phyloP scores from a whole-genome alignment of 2,113 vertebrate species.

The Cisticola juncidis region DNA sequence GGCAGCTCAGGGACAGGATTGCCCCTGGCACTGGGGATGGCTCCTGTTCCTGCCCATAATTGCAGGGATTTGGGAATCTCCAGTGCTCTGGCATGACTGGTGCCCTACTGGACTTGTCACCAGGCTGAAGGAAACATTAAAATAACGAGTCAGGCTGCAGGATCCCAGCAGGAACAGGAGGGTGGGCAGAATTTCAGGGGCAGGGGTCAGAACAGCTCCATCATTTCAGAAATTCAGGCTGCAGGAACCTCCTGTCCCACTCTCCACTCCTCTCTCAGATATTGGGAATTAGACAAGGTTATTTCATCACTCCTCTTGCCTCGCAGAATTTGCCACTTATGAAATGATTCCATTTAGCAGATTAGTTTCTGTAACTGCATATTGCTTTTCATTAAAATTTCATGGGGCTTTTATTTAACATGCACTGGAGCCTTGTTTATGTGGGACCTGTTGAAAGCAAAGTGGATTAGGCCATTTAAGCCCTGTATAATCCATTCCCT shows the following conservation, averaged over 20 bases:
- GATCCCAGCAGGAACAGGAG: background rate
- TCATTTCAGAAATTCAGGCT: background rate
- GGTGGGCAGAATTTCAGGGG: background rate
- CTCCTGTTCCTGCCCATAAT: background rate
- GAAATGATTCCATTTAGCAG: constrained; percentile 1
- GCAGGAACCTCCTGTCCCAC: background rate
- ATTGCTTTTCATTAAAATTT: constrained; percentile 38
- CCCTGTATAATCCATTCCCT: constrained; percentile 24
- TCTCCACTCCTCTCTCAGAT: background rate
- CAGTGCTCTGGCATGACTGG: background rate
- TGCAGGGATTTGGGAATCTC: background rate
- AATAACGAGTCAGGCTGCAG: background rate
- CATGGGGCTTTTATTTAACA: constrained; percentile 28
- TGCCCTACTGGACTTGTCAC: background rate
- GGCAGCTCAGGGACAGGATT: background rate
- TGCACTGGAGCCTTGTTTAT: constrained; percentile 13
- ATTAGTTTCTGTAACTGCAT: constrained; percentile 3
- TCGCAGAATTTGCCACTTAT: background rate
- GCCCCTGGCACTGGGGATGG: background rate
- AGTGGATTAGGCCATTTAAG: constrained; percentile 8
- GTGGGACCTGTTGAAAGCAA: constrained; percentile 11
- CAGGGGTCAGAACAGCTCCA: background rate
- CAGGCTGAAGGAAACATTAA: background rate
- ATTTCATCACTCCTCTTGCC: background rate
- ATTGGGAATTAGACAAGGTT: background rate